Percentiles rank a stretch among this genome's conserved stretches.
These are phyloP conservation scores for Idris sp. DNA, from an alignment of 1,140 invertebrate genomes.

Conservation along the genomic window DNA sequence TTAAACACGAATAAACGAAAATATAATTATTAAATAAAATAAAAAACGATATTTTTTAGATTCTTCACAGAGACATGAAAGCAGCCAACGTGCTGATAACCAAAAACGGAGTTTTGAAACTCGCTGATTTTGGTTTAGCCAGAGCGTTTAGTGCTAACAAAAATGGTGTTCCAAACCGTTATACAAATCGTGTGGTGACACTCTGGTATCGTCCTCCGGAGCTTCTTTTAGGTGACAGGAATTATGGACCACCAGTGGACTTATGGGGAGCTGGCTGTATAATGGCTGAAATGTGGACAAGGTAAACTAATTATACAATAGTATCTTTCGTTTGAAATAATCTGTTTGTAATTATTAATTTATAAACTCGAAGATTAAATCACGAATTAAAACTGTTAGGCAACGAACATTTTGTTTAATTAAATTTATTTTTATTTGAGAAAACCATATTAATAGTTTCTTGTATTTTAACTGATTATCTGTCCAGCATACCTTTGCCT, in stretches of 20 bases:
- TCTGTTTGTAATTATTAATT: too few relatives aligned
- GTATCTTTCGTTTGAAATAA: too few relatives aligned
- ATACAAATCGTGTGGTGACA: conserved; percentile 94
- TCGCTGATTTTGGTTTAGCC: conserved; percentile 96
- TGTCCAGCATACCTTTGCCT: too few relatives aligned
- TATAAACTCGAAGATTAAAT: too few relatives aligned
- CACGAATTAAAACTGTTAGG: too few relatives aligned
- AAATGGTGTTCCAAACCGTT: too few relatives aligned
- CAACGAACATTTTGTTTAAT: too few relatives aligned
- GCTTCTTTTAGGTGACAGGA: conserved; percentile 91
- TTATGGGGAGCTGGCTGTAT: conserved; percentile 99
- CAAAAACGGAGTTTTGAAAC: conserved; percentile 94
- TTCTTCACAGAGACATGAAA: conserved; percentile 98
- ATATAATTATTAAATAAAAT: conserved; percentile 12
- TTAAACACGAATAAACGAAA: too few relatives aligned
- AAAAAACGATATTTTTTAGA: conserved; percentile 75
- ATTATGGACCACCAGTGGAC: conserved; percentile 97
- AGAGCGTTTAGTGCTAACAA: conserved; percentile 94
- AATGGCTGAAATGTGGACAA: conserved; percentile 99
- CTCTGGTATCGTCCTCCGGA: conserved; percentile 98
- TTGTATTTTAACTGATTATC: too few relatives aligned
- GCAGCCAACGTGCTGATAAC: conserved; percentile 99
- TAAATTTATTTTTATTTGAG: too few relatives aligned
- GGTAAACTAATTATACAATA: too few relatives aligned
- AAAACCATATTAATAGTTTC: too few relatives aligned